These are phyloP conservation scores for Jaculus jaculus DNA, from an alignment of 2,113 vertebrate species.

Conservation along the genomic window DNA sequence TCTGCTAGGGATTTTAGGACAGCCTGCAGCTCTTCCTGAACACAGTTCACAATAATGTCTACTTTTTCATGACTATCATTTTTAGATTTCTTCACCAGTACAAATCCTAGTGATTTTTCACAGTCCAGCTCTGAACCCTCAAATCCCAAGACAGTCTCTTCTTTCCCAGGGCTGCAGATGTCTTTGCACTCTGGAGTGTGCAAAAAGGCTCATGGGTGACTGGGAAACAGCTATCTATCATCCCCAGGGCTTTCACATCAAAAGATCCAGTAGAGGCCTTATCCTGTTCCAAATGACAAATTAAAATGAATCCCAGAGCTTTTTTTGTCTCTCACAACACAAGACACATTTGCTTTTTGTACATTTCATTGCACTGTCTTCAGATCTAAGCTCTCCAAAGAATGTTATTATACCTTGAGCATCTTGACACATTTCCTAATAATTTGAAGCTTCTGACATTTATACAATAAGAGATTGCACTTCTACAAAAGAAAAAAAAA, in stretches of 20 bases:
- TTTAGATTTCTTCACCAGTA: conserved; percentile 32
- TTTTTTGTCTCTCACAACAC: conserved; percentile 66
- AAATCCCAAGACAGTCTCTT: conserved; percentile 14
- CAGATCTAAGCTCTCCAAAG: conserved; percentile 61
- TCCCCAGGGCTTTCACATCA: conserved; percentile 50
- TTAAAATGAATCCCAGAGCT: conserved; percentile 59
- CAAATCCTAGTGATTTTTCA: conserved; percentile 59
- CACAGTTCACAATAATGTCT: background rate
- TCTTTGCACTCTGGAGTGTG: conserved; percentile 15
- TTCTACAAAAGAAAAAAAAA: conserved; percentile 27
- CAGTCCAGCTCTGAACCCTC: conserved; percentile 12
- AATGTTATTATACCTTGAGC: conserved; percentile 69
- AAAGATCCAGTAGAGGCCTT: conserved; percentile 45
- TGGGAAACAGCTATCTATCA: conserved; percentile 25
- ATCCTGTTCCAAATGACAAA: conserved; percentile 58
- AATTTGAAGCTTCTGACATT: conserved; percentile 70
- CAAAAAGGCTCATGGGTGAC: conserved; percentile 13
- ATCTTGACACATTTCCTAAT: conserved; percentile 71
- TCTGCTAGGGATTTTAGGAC: background rate
- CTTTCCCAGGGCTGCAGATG: background rate
- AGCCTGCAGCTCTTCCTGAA: background rate
- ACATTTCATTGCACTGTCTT: conserved; percentile 51
- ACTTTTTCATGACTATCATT: background rate
- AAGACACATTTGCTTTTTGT: conserved; percentile 72
- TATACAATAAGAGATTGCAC: conserved; percentile 70